Percentiles rank a stretch among this genome's conserved stretches.
Conservation (phyloP, 2,113 vertebrate species). For the Hemiprocne comata region DNA sequence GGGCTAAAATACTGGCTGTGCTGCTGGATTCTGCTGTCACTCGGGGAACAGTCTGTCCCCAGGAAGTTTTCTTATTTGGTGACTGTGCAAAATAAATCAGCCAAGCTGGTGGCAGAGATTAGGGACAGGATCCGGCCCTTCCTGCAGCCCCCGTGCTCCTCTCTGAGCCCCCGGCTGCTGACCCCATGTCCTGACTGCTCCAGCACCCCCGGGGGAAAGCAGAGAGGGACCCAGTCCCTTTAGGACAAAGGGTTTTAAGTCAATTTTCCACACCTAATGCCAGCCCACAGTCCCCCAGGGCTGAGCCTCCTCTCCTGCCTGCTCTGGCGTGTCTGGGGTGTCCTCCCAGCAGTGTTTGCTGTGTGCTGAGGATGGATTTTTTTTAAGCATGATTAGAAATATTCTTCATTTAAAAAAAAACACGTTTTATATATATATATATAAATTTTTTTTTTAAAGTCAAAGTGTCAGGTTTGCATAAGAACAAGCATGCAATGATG, state of each 20-base stretch:
- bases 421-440: too few species aligned
- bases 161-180: fast-evolving
- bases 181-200: fast-evolving
- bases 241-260: neutral
- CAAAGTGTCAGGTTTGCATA: neutral
- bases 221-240: neutral
- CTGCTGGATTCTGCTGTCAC: neutral
- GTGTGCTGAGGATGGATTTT: fast-evolving
- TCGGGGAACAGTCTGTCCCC: slow-evolving; percentile 19
- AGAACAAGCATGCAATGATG: neutral
- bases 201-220: neutral
- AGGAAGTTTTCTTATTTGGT: neutral
- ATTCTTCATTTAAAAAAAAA: neutral
- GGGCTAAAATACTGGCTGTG: neutral
- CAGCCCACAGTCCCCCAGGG: neutral
- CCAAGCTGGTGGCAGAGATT: neutral
- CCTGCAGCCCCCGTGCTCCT: neutral
- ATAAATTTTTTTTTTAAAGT: neutral
- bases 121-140: neutral
- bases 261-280: fast-evolving
- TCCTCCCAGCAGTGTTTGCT: neutral
- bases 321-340: neutral
- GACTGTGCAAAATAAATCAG: neutral
- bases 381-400: neutral
- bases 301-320: neutral